A percentile compares a stretch with the other conserved stretches of the same genome.
Conservation (phyloP, 2,113 vertebrate genomes). For the Mesembrinibis cayennensis region DNA sequence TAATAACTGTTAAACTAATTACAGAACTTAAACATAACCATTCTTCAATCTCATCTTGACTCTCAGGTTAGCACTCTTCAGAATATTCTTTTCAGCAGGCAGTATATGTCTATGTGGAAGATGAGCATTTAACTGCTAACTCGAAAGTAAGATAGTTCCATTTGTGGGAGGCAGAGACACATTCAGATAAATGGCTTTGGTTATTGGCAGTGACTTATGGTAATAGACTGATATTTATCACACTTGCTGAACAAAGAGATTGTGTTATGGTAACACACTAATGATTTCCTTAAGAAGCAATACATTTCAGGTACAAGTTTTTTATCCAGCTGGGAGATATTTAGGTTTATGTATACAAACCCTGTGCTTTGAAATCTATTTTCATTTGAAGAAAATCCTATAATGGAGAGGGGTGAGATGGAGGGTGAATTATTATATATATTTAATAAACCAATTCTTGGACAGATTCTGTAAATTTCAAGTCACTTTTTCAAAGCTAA, state of each 20-base stretch:
- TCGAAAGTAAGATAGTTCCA: fast-evolving
- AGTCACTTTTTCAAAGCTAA: background rate
- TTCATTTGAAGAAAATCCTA: background rate
- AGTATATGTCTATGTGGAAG: background rate
- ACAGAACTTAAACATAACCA: background rate
- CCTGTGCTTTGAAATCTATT: background rate
- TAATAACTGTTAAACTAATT: background rate
- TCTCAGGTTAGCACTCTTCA: background rate
- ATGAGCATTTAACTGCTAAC: background rate
- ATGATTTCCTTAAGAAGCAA: background rate
- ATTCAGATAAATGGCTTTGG: background rate
- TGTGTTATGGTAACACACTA: background rate
- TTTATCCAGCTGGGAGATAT: background rate
- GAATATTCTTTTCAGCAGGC: background rate
- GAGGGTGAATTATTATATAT: background rate
- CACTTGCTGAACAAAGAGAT: background rate
- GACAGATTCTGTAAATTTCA: background rate
- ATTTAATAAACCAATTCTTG: background rate
- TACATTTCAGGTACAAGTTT: background rate
- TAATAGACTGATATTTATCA: background rate
- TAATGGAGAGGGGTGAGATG: background rate
- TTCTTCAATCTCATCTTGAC: background rate
- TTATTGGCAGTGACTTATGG: background rate
- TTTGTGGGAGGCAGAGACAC: background rate
- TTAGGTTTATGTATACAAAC: background rate